phyloP scores from a whole-genome alignment of 2,888 invertebrate genomes.

The Biston betularia region DNA sequence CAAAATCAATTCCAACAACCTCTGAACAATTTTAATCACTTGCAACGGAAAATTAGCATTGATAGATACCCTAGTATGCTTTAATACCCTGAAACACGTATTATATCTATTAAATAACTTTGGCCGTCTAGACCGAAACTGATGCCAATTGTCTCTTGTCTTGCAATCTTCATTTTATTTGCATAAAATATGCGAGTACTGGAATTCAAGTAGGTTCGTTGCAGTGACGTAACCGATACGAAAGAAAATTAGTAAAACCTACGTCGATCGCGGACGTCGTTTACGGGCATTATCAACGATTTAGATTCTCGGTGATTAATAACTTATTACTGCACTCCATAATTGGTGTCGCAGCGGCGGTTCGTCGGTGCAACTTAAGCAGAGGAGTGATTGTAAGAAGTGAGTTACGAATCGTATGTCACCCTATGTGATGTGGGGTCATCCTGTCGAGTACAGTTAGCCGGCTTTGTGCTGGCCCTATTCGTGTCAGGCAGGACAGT shows the following conservation, averaged over 20 bases:
- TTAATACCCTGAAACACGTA: conserved; percentile 31
- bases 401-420: conserved; percentile 59
- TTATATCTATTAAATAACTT: conserved; percentile 38
- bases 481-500: conserved; percentile 69
- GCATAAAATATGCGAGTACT: conserved; percentile 76
- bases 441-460: conserved; percentile 78
- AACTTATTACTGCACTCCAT: conserved; percentile 62
- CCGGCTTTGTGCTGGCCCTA: conserved; percentile 70
- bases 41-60: neutral
- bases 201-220: conserved; percentile 71
- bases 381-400: conserved; percentile 48
- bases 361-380: conserved; percentile 54
- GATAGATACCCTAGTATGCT: neutral
- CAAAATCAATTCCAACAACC: conserved; percentile 13
- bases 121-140: conserved; percentile 60
- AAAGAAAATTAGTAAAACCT: conserved; percentile 77
- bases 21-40: conserved; percentile 17
- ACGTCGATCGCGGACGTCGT: conserved; percentile 71
- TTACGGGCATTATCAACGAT: conserved; percentile 74
- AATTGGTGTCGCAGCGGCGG: conserved; percentile 36
- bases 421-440: conserved; percentile 67
- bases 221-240: conserved; percentile 73
- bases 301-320: conserved; percentile 72
- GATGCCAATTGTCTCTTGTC: conserved; percentile 64
- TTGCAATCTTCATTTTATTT: conserved; percentile 72